Conservation (phyloP, 1,140 invertebrate species). For the Dinoponera quadriceps region DNA sequence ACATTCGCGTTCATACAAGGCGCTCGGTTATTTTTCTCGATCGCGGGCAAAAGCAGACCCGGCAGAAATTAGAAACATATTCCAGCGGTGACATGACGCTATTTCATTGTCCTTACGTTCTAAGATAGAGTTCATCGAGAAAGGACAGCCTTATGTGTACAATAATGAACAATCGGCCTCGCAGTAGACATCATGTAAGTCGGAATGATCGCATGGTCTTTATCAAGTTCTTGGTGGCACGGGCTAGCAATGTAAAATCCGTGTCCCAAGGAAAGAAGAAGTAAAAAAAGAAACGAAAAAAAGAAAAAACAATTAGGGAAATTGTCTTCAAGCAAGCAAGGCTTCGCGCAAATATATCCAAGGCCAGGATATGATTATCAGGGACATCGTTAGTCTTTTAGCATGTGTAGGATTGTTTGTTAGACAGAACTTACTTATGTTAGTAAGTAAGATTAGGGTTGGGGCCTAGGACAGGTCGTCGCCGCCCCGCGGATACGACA, state of each 20-base stretch:
- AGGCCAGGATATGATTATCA: slow-evolving; percentile 82
- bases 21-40: slow-evolving; percentile 18
- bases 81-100: slow-evolving; percentile 54
- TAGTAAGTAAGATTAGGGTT: slow-evolving; percentile 86
- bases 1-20: slow-evolving; percentile 2
- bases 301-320: too few relatives aligned
- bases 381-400: slow-evolving; percentile 81
- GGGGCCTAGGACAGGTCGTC: slow-evolving; percentile 86
- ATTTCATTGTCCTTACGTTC: slow-evolving; percentile 56
- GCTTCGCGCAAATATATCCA: slow-evolving; percentile 84
- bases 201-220: slow-evolving; percentile 43
- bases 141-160: slow-evolving; percentile 66
- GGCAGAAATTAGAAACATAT: slow-evolving; percentile 58
- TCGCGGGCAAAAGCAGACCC: neutral
- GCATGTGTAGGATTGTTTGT: slow-evolving; percentile 84
- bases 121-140: slow-evolving; percentile 58
- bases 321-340: slow-evolving; percentile 81
- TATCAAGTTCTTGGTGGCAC: slow-evolving; percentile 70
- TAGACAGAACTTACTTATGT: slow-evolving; percentile 87
- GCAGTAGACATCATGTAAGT: slow-evolving; percentile 29
- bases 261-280: slow-evolving; percentile 65
- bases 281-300: too few relatives aligned
- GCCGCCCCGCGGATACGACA: slow-evolving; percentile 86
- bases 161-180: slow-evolving; percentile 54
- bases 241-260: slow-evolving; percentile 80